Evolutionary conservation across 2,113 vertebrate genomes (phyloP).

Genomic region (Peromyscus polionotus): DNA sequence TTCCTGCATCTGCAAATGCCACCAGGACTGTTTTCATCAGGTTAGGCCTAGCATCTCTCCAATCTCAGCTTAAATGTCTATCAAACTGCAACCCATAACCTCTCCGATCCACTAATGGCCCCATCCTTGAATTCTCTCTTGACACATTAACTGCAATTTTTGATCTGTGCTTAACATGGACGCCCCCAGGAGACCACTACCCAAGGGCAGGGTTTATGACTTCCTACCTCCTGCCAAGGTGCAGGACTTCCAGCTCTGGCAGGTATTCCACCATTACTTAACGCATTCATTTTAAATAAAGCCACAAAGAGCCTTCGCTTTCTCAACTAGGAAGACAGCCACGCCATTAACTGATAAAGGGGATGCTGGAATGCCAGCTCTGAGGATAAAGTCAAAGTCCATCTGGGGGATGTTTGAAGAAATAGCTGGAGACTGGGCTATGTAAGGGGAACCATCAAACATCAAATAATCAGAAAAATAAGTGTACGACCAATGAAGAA

Average conservation of each 20-base stretch:
- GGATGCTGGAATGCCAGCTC: neutral
- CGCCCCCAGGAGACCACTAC: neutral
- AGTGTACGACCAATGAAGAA: neutral
- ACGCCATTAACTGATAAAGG: neutral
- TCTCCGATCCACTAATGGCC: neutral
- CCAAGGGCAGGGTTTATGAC: neutral
- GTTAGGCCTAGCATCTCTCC: neutral
- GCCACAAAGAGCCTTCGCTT: neutral
- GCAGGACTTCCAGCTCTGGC: neutral
- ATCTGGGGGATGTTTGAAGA: neutral
- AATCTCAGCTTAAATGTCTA: constrained; percentile 26
- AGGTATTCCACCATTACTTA: neutral
- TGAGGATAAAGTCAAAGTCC: neutral
- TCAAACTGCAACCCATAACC: neutral
- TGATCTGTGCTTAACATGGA: neutral
- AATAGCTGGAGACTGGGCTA: neutral
- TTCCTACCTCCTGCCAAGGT: neutral
- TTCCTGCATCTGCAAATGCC: neutral
- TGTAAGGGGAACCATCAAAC: neutral
- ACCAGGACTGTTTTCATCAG: neutral
- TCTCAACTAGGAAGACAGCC: constrained; percentile 3
- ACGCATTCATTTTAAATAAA: constrained; percentile 39
- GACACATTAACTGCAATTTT: neutral
- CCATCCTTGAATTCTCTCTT: neutral
- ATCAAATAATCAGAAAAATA: constrained; percentile 4